Evolutionary conservation across 2,888 invertebrate species (phyloP).

Genomic region (Nebria salina): DNA sequence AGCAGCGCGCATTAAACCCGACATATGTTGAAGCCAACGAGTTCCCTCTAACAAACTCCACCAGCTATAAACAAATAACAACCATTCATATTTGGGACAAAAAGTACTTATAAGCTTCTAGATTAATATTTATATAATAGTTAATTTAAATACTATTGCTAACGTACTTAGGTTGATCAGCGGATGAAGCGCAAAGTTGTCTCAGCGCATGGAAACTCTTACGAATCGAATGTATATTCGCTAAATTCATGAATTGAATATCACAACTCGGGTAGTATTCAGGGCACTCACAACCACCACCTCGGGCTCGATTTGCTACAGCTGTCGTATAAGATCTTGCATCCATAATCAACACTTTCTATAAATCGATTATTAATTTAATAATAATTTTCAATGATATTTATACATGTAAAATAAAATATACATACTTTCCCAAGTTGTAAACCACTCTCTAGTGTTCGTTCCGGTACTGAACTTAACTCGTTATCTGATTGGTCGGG

Average conservation of each 20-base stretch:
- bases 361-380: conserved; percentile 11
- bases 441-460: background rate
- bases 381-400: background rate
- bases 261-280: conserved; percentile 96
- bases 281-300: conserved; percentile 95
- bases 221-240: conserved; percentile 96
- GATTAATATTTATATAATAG: background rate
- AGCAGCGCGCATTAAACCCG: conserved; percentile 84
- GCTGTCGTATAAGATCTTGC: conserved; percentile 96
- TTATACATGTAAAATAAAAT: background rate
- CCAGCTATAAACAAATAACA: conserved; percentile 73
- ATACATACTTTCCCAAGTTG: conserved; percentile 24
- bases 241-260: conserved; percentile 96
- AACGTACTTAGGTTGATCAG: conserved; percentile 81
- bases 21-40: conserved; percentile 91
- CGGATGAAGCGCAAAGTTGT: conserved; percentile 78
- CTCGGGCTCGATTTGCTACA: conserved; percentile 94
- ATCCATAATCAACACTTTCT: conserved; percentile 88
- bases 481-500: conserved; percentile 38
- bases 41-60: conserved; percentile 87
- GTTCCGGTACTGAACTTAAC: conserved; percentile 6
- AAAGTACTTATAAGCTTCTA: too few species aligned
- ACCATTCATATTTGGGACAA: background rate
- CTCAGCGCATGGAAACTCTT: conserved; percentile 91
- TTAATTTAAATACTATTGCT: background rate